Evolutionary conservation across 1,140 invertebrate species (phyloP).

Genomic region (Heliothis virescens): DNA sequence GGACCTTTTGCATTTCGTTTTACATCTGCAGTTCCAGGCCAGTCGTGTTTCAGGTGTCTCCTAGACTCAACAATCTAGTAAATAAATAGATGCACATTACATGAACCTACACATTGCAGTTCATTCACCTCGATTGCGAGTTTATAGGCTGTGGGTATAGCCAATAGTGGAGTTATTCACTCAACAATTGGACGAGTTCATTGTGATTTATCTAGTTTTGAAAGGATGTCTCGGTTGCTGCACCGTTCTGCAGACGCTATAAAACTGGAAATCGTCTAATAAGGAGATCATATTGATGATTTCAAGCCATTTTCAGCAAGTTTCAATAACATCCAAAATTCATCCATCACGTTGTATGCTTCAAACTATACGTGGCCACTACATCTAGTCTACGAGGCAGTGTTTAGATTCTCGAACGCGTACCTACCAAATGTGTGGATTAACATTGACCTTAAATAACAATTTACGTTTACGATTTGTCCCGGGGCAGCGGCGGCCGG

Average conservation of each 20-base stretch:
- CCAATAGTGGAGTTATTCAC: not conserved
- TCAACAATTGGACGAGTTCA: not conserved
- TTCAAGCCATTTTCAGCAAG: too few relatives aligned
- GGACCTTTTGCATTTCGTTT: not conserved
- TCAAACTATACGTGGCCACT: too few relatives aligned
- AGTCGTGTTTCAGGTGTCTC: not conserved
- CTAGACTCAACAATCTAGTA: conserved; percentile 4
- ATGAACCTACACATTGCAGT: not conserved
- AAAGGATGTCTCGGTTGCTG: not conserved
- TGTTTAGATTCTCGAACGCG: not conserved
- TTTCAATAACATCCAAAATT: too few relatives aligned
- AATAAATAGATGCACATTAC: conserved; percentile 15
- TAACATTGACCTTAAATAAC: conserved; percentile 79
- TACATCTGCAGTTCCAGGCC: not conserved
- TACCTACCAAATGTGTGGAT: conserved; percentile 45
- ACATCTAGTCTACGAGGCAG: too few relatives aligned
- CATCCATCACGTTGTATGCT: too few relatives aligned
- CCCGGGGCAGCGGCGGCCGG: conserved; percentile 61
- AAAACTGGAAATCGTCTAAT: too few relatives aligned
- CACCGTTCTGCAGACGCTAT: too few relatives aligned
- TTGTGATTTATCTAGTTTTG: not conserved
- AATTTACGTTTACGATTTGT: conserved; percentile 75
- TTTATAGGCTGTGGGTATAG: not conserved
- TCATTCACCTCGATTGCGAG: conserved; percentile 11
- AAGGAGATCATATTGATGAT: too few relatives aligned